Evolutionary conservation across 2,113 vertebrate genomes (phyloP).

Genomic region (Prunella fulvescens): DNA sequence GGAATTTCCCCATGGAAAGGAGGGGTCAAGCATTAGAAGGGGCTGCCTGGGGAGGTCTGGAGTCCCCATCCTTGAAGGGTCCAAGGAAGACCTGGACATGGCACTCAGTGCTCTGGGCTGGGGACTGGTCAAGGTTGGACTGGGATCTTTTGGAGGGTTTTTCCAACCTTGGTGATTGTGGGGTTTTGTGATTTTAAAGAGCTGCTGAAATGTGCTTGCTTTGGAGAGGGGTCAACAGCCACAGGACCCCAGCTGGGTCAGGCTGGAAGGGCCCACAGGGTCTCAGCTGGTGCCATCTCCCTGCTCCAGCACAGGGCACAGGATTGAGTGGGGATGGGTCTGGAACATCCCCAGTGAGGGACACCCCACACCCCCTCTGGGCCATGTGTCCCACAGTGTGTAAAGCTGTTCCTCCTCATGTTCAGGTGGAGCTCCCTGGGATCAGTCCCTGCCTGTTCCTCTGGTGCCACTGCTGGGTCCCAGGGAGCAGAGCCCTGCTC

Average conservation of each 20-base stretch:
- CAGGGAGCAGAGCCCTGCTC: not conserved
- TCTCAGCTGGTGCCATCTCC: not conserved
- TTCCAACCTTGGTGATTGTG: not conserved
- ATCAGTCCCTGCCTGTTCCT: not conserved
- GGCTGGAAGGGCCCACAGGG: not conserved
- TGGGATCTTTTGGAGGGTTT: accelerated
- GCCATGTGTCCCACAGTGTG: not conserved
- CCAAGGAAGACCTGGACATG: accelerated
- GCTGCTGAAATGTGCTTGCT: not conserved
- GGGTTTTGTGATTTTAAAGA: not conserved
- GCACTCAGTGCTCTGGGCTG: not conserved
- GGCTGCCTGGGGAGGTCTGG: not conserved
- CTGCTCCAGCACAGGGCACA: not conserved
- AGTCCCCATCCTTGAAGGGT: not conserved
- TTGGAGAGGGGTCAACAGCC: not conserved
- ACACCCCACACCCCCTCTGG: not conserved
- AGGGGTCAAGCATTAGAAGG: accelerated
- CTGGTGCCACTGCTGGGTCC: not conserved
- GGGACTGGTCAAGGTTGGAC: accelerated
- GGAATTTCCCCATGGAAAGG: not conserved
- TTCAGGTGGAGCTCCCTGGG: not conserved
- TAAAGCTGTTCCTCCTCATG: not conserved
- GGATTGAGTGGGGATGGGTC: accelerated
- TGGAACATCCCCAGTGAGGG: not conserved
- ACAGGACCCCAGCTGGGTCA: not conserved